These are phyloP conservation scores for Drosophila tropicalis DNA, from an alignment of 1,140 invertebrate species.

Conservation along the genomic window DNA sequence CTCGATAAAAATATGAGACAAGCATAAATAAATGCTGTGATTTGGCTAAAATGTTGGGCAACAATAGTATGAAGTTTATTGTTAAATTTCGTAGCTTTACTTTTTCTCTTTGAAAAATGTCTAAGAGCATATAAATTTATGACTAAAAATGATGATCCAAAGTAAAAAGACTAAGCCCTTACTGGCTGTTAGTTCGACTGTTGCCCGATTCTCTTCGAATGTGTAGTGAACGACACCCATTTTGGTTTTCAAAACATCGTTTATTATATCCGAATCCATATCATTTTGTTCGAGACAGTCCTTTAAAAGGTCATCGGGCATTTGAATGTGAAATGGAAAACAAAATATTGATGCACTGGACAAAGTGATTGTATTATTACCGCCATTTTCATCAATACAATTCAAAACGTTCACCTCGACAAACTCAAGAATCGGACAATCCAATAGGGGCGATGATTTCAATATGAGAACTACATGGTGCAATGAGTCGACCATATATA, in stretches of 20 bases:
- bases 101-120: background rate
- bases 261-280: background rate
- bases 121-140: background rate
- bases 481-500: slow-evolving; percentile 37
- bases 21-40: too few relatives aligned
- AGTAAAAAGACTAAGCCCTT: background rate
- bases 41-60: too few relatives aligned
- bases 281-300: slow-evolving; percentile 37
- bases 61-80: too few relatives aligned
- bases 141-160: background rate
- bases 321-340: slow-evolving; percentile 66
- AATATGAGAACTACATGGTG: slow-evolving; percentile 41
- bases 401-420: slow-evolving; percentile 26
- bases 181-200: background rate
- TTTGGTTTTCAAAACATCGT: slow-evolving; percentile 23
- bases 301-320: slow-evolving; percentile 57
- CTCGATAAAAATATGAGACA: too few relatives aligned
- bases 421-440: slow-evolving; percentile 28
- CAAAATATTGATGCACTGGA: slow-evolving; percentile 42
- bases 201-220: background rate
- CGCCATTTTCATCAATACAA: slow-evolving; percentile 10
- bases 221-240: slow-evolving; percentile 40
- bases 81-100: background rate
- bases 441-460: slow-evolving; percentile 44
- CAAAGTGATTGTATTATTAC: slow-evolving; percentile 26